Base-by-base conservation (phyloP, 2,888 invertebrate genomes). In the Hofmannophila pseudospretella region DNA sequence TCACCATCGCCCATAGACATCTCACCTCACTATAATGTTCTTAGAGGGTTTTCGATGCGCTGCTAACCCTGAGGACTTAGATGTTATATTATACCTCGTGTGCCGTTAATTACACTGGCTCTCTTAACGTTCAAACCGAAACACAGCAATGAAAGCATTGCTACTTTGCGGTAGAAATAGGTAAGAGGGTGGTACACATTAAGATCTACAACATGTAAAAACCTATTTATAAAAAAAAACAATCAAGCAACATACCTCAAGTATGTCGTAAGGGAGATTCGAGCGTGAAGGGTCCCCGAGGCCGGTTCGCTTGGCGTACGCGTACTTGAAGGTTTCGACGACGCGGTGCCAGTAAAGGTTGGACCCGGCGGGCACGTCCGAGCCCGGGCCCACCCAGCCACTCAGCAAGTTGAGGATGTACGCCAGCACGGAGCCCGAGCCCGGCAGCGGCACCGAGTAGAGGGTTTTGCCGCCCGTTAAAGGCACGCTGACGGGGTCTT, bases 281-380 rank as follows among this genome's bases (percentile, higher is more conserved):
- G 50, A 54, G 51, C 70, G 77, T 55, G 64, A 56, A 58, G 71
- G 64, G 82, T 98, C 98, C 1, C 95, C 98, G 44, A 99, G 82
- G 48, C 92, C 90, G 0, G 94, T 94, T 49, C 98, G 88, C 61
- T 92, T 90, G 1, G 95, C 97, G 72, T 94, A 97, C 10, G 94
- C 97, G 82, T 93, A 97, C 73, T 99, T 99, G 77, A 96, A 95
- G 3, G 94, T 90, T 70, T 99, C 98, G 5, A 94, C 86, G 47
- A 96, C 87, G 45, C 95, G 90, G 56, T 98, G 98, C 88, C 94
- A 94, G 67, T 85, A 85, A 9, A 82, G 75, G 41, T 49, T 44
- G 49, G 73, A 66, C 44, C 64, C 9, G 11, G 51, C 42, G n/a
- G 84, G 58, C 20, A 72, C 84, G 34, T 47, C 48, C 5, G 67